Evolutionary conservation across 1,140 invertebrate genomes (phyloP), one percentile per base, ranked within the genome.

Genomic region (Phymastichus coffea): DNA sequence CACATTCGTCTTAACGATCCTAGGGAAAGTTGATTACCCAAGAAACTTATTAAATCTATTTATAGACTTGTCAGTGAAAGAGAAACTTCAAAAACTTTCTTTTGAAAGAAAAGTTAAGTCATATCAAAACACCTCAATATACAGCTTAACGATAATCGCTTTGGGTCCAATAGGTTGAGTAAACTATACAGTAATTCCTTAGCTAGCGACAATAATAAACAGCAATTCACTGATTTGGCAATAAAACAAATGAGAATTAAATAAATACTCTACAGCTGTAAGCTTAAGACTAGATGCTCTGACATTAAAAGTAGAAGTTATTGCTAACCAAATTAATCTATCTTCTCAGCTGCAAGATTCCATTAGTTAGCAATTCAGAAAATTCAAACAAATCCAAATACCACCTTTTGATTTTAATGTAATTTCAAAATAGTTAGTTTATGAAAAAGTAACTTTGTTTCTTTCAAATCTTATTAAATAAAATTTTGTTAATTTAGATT

Each of bases 1-100:
- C 86, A 87, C 63, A 85, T 90, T 38, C 80, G 85, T 37, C 91
- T 90, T 0, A 92, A 92, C 68, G 90, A 92, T 77, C 90, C 90
- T 0, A 76, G 89, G 38, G 90, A 92, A 66, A 88, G 83, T 46
- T 83, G 88, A 65, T 82, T 93, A 58, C 90, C 91, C 0, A 86
- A 85, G 66, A 87, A 91, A 37, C 76, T 92, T 19, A 85, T 91
- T 64, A 75, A 85, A 26, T 84, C 84, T 43, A 84, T 90, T 9
- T 89, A 90, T 69, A 84, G 86, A 63, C 77, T 92, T 61, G 89
- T 90, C 1, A 85, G 83, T 0, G 85, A 87, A 48, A 82, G 82
- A n/a, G 85, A 63, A 83, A 84, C 64, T n/a, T n/a, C n/a, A n/a
- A n/a, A n/a, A n/a, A n/a, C n/a, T n/a, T n/a, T n/a, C n/a, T n/a